Base-by-base conservation (phyloP, 2,888 invertebrate genomes). In the Dichetophora obliterata region DNA sequence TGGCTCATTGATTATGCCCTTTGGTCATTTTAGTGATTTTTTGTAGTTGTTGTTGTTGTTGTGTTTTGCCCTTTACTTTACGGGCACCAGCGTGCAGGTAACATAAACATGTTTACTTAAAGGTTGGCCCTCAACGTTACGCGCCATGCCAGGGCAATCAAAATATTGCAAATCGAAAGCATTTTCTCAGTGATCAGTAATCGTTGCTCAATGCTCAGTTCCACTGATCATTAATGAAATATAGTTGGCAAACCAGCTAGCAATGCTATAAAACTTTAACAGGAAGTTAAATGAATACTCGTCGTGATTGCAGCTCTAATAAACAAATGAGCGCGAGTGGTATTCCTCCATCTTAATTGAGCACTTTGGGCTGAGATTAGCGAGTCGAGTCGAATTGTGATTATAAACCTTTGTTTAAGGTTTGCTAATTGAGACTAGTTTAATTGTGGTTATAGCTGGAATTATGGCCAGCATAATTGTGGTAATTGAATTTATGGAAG, bases 241-340 rank as follows among this genome's bases (percentile, higher is more conserved):
- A 19, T 22, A 66, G 66, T 66, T 65, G 66, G 43, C 48, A 24
- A 59, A 24, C 48, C 43, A 31, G 48, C 66, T 22, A n/a, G 34
- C 19, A 6, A 54, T 54, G 54, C n/a, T n/a, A n/a, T 9, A 34
- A 19, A 48, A 61, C 31, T 48, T 52, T 37, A 65, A 22, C 74
- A 74, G 74, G 74, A 74, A 74, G 74, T 65, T 22, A 57, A 74
- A 74, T 63, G 34, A 74, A 65, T 65, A 57, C 73, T 19, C 31
- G 31, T 74, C 74, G 65, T 74, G 74, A 74, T 74, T 63, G 74
- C 65, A 74, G 74, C 52, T 65, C 54, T 52, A 74, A 74, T 74
- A 74, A 65, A 74, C 74, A 74, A 74, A 74, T 74, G 74, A 74
- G 65, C 61, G 19, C 31, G 34, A 73, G 72, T 71, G 71, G 43